A percentile compares a stretch with the other conserved stretches of the same genome.
These are phyloP conservation scores for Callipepla squamata DNA, from an alignment of 2,113 vertebrate genomes.

Conservation along the genomic window DNA sequence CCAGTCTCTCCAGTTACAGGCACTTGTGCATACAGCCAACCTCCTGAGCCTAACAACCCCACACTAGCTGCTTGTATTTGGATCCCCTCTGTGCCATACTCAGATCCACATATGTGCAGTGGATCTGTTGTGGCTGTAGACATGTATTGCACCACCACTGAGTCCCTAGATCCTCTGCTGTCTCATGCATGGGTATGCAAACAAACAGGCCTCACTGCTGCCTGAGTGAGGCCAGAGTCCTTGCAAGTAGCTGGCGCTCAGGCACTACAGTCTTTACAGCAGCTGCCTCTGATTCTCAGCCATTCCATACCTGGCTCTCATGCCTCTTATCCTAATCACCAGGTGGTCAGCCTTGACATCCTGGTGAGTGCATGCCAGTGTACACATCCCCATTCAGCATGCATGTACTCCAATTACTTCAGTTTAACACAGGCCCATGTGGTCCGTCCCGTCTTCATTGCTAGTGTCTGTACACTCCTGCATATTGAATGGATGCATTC, in stretches of 20 bases:
- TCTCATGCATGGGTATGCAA: background rate
- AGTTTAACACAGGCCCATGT: background rate
- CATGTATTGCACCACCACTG: background rate
- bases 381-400: background rate
- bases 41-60: background rate
- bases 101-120: rapidly evolving
- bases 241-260: background rate
- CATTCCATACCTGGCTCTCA: background rate
- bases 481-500: background rate
- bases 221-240: background rate
- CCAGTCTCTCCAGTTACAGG: background rate
- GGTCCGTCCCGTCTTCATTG: background rate
- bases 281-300: background rate
- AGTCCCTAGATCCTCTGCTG: background rate
- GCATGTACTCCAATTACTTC: background rate
- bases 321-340: background rate
- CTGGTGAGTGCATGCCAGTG: rapidly evolving
- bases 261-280: background rate
- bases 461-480: rapidly evolving
- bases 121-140: background rate
- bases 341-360: background rate
- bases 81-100: background rate
- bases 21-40: background rate
- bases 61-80: background rate
- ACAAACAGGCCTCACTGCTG: background rate